phyloP scores from a whole-genome alignment of 2,113 vertebrate species.

The Gasterosteus aculeatus region DNA sequence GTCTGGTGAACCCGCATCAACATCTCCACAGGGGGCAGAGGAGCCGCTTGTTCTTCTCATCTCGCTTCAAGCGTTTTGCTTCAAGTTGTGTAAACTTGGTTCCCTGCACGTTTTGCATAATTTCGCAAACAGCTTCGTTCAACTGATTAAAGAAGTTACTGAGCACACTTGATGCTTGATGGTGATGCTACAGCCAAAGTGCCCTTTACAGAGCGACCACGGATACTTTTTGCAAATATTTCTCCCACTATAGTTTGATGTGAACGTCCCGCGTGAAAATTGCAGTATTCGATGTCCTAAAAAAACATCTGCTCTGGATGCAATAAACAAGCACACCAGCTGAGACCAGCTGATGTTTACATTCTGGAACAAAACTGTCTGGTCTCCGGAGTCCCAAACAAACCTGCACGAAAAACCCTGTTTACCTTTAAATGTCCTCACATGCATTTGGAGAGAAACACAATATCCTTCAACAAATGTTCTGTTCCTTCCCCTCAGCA shows the following conservation, averaged over 20 bases:
- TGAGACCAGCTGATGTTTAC: background rate
- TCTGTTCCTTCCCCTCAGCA: background rate
- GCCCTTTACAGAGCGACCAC: conserved; percentile 4
- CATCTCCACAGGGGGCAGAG: conserved; percentile 15
- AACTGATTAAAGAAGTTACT: conserved; percentile 15
- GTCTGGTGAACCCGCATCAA: conserved; percentile 24
- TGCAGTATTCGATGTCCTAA: background rate
- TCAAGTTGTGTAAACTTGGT: conserved; percentile 31
- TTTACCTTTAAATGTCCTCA: background rate
- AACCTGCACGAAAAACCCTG: background rate
- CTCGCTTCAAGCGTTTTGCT: conserved; percentile 40
- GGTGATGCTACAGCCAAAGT: background rate
- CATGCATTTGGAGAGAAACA: background rate
- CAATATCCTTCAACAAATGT: conserved; percentile 19
- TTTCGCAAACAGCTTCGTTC: conserved; percentile 33
- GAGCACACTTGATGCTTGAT: conserved; percentile 7
- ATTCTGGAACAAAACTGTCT: background rate
- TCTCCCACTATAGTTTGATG: background rate
- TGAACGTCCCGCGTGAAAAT: background rate
- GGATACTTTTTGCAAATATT: background rate
- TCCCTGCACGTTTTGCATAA: conserved; percentile 46
- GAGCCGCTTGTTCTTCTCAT: conserved; percentile 41
- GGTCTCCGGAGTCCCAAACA: background rate
- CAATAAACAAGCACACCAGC: background rate
- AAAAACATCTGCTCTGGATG: background rate